Base-by-base conservation (phyloP, 2,797 vertebrate species). In the Gymnothorax javanicus region DNA sequence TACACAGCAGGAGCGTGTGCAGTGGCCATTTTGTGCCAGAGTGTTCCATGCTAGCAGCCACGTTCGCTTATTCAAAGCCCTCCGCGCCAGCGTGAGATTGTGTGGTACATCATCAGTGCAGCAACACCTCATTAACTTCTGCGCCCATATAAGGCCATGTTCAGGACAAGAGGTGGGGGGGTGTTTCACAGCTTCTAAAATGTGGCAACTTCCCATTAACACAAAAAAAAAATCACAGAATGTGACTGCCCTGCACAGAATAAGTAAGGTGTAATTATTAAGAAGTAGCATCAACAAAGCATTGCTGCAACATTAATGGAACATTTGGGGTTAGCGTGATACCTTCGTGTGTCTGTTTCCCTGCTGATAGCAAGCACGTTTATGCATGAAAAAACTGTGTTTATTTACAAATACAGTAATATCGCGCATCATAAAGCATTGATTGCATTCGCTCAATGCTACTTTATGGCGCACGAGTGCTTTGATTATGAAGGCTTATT, bases 111-210 rank as follows among this genome's bases (percentile, higher is more conserved):
- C 11, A 27, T 6, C 9, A 13, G 75, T 2, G n/a, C 27, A 88
- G 56, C 73, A 54, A 60, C 25, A 27, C 85, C 9, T 86, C 20
- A 86, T 86, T 43, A 86, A 79, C 27, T 43, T 81, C 43, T 2
- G 43, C 52, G 57, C 52, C 85, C 20, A 5, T 62, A n/a, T 8
- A n/a, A 77, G 84, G 15, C 43, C 27, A 17, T n/a, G 3, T 4
- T 15, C n/a, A 33, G 15, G 56, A 25, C 25, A 4, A 5, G 57
- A 5, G n/a, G n/a, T n/a, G 7, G 25, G 27, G 13, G 82, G 7
- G 11, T 11, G 0, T 11, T 43, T 43, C 33, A 43, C 33, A 43
- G n/a, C n/a, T 60, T 27, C 58, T 43, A 1, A 52, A 82, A 25
- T 43, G n/a, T 20, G 17, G 20, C 77, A 17, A 17, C 33, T 81